These are phyloP conservation scores for Palythoa caribaeorum DNA, from an alignment of 92 coral and sea anemone species.

Conservation along the genomic window DNA sequence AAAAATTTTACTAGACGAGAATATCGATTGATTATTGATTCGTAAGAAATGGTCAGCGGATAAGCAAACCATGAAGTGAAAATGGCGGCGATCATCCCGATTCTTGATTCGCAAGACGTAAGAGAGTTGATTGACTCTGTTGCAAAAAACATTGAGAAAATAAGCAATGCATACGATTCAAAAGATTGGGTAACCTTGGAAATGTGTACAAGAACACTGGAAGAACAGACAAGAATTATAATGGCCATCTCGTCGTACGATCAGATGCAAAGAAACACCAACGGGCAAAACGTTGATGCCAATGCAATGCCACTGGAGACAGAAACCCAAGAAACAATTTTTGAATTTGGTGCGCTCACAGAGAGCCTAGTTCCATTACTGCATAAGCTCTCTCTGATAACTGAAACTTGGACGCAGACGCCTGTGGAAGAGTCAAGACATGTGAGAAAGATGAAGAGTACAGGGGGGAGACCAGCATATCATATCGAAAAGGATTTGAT, in stretches of 20 bases:
- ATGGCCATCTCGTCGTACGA: slow-evolving; percentile 15
- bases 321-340: slow-evolving; percentile 31
- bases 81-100: slow-evolving; percentile 21
- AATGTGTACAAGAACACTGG: slow-evolving; percentile 21
- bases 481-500: slow-evolving; percentile 41
- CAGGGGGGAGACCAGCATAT: slow-evolving; percentile 44
- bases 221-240: slow-evolving; percentile 21
- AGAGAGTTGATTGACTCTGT: neutral
- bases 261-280: neutral
- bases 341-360: slow-evolving; percentile 38
- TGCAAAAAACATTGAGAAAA: slow-evolving; percentile 6
- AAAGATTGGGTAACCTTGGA: slow-evolving; percentile 21
- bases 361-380: slow-evolving; percentile 41
- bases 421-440: slow-evolving; percentile 39
- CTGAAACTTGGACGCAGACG: slow-evolving; percentile 44
- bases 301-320: slow-evolving; percentile 40
- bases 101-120: neutral
- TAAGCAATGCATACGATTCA: slow-evolving; percentile 25
- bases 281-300: slow-evolving; percentile 26
- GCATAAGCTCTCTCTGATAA: slow-evolving; percentile 43
- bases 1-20: neutral
- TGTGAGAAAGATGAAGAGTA: slow-evolving; percentile 44
- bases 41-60: slow-evolving; percentile 32
- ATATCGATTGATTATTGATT: slow-evolving; percentile 1
- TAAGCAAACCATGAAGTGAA: neutral